Evolutionary conservation across 2,888 invertebrate species (phyloP), one percentile per base, ranked within the genome.

Genomic region (Hololepta plana): DNA sequence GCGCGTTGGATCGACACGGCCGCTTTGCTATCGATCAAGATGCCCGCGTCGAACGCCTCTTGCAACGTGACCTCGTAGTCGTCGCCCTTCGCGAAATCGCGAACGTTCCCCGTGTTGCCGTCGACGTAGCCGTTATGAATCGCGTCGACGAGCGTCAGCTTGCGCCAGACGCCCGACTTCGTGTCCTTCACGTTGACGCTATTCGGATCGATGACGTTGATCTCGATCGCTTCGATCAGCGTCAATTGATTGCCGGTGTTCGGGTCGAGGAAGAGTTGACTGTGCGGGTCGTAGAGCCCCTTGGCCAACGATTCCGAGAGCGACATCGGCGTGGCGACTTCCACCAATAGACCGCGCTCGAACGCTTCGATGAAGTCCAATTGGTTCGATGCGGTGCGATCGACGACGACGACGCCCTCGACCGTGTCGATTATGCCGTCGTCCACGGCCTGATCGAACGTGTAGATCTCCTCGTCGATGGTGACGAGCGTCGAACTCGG

Each of bases 291-390:
- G 44, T 79, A 80, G 19, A 88, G 64, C 13, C 79, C 77, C 47
- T 82, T 85, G 23, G 72, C 66, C 20, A 87, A 62, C 1, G 84
- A 80, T 54, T 85, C 85, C 36, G 73, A 73, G 3, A 88, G 59
- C 6, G 80, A 72, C 47, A 87, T 60, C 1, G 87, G 85, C 47
- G 75, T 72, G 28, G 74, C 67, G 1, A 81, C 74, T 55, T 88
- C 87, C 7, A 84, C 65, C 15, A 88, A 56, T 27, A 81, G 60
- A 13, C 85, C 87, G 34, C 73, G 66, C 51, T 87, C 84, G 39
- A 85, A 75, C 2, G 85, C 87, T 59, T 84, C 81, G 24, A 73
- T 69, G 44, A 87, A 81, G 52, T 82, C 76, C 26, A 84, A 57
- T 22, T 63, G 46, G 25, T 51, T 46, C 11, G 48, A 62, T 38